Evolutionary conservation across 2,797 vertebrate species (phyloP).

Genomic region (Melanotaenia boesemani): DNA sequence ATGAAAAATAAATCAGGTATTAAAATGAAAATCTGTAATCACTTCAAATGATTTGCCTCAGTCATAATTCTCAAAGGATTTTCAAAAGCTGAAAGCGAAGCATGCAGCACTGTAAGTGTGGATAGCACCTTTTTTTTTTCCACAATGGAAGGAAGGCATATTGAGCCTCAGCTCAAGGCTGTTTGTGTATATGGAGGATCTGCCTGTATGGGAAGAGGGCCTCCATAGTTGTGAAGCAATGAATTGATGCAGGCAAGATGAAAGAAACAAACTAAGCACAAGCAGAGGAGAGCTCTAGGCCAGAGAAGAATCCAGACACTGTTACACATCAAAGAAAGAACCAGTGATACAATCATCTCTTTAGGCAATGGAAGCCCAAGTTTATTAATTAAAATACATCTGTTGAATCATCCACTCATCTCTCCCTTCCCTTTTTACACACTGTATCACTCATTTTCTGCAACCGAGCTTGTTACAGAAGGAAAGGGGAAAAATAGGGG

Average conservation of each 20-base stretch:
- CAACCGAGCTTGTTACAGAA: conserved; percentile 44
- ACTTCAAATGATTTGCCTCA: neutral
- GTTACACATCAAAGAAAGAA: conserved; percentile 79
- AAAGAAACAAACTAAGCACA: conserved; percentile 55
- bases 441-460: conserved; percentile 55
- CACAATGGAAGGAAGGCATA: conserved; percentile 24
- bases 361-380: conserved; percentile 64
- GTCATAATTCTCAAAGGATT: conserved; percentile 5
- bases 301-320: conserved; percentile 68
- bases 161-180: conserved; percentile 37
- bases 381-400: conserved; percentile 79
- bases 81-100: conserved; percentile 4
- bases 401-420: conserved; percentile 66
- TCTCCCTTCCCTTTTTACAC: conserved; percentile 39
- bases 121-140: conserved; percentile 27
- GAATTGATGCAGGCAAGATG: conserved; percentile 61
- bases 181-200: conserved; percentile 30
- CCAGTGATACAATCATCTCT: conserved; percentile 69
- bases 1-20: neutral
- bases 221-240: conserved; percentile 32
- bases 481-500: conserved; percentile 3
- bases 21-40: neutral
- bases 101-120: conserved; percentile 20
- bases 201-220: conserved; percentile 36
- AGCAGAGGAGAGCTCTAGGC: conserved; percentile 63